Evolutionary conservation across 2,113 vertebrate species (phyloP), one percentile per base, ranked within the genome.

Genomic region (Eulemur rufifrons): DNA sequence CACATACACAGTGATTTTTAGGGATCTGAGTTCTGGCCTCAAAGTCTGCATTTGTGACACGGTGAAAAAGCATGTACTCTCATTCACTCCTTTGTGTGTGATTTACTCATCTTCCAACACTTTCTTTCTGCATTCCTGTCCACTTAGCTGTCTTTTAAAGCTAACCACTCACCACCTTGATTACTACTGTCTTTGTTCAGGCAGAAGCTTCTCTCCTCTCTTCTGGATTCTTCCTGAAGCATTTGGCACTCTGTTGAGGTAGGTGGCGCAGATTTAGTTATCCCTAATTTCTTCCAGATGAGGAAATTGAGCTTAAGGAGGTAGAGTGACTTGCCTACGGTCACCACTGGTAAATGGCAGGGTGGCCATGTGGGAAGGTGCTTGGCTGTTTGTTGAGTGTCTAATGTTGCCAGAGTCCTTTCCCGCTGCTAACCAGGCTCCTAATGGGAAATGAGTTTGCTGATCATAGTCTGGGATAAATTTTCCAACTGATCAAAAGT

Each of bases 221-320:
- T 6, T 66, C 85, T 89, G 86, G 52, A 66, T 92, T 94, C 42
- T 68, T 83, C 68, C 63, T 50, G 68, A 94, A 74, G 61, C 76
- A 45, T 20, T 83, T 74, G 82, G 32, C 45, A 39, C 11, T 92
- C 27, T 45, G 4, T 61, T n/a, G 18, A 89, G 20, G 21, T 50
- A 64, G 61, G 45, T 3, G 25, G n/a, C 81, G 1, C 37, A 83
- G 27, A 64, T 77, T 29, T 32, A 42, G 89, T 59, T 50, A 98
- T 86, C 50, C 83, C 74, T 37, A 74, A 82, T 97, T 96, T 95
- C 27, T 52, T 90, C 89, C 92, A 95, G 94, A 95, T 91, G 81
- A 98, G 45, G 98, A 97, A 98, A 86, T 86, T 84, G 89, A 91
- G 76, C 42, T n/a, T 68, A 95, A 73, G 73, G 85, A 98, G 27